Evolutionary conservation across 2,888 invertebrate genomes (phyloP).

Genomic region (Junonia oenone): DNA sequence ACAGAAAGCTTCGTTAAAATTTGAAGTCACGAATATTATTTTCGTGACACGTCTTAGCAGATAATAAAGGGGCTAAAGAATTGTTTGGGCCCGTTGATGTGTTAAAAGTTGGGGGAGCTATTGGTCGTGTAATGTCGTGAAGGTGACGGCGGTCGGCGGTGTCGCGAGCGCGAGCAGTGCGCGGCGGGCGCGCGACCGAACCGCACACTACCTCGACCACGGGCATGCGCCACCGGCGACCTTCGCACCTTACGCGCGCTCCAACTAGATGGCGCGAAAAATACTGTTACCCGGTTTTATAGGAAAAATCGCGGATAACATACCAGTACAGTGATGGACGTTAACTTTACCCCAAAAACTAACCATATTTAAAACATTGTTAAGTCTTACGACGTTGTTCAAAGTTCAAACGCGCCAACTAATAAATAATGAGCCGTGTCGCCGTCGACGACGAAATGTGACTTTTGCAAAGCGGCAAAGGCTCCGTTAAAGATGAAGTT

Average conservation of each 20-base stretch:
- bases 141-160: slow-evolving; percentile 39
- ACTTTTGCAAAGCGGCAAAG: slow-evolving; percentile 33
- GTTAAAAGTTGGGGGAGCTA: slow-evolving; percentile 35
- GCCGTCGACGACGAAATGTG: slow-evolving; percentile 43
- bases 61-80: slow-evolving; percentile 18
- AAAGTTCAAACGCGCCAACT: slow-evolving; percentile 22
- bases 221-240: slow-evolving; percentile 20
- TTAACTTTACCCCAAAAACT: background rate
- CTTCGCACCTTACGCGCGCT: slow-evolving; percentile 34
- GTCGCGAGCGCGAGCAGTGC: slow-evolving; percentile 51
- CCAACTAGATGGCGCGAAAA: slow-evolving; percentile 45
- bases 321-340: slow-evolving; percentile 17
- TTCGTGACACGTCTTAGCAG: background rate
- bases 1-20: too few relatives aligned
- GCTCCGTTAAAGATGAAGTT: slow-evolving; percentile 63
- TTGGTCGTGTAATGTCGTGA: slow-evolving; percentile 31
- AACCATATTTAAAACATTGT: background rate
- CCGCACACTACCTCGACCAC: slow-evolving; percentile 45
- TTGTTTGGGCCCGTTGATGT: slow-evolving; percentile 33
- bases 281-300: slow-evolving; percentile 7
- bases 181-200: slow-evolving; percentile 64
- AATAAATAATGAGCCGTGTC: slow-evolving; percentile 43
- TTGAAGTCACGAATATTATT: background rate
- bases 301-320: slow-evolving; percentile 45
- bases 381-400: slow-evolving; percentile 5